These are phyloP conservation scores for Strix aluco DNA, from an alignment of 2,113 vertebrate genomes.

Conservation along the genomic window DNA sequence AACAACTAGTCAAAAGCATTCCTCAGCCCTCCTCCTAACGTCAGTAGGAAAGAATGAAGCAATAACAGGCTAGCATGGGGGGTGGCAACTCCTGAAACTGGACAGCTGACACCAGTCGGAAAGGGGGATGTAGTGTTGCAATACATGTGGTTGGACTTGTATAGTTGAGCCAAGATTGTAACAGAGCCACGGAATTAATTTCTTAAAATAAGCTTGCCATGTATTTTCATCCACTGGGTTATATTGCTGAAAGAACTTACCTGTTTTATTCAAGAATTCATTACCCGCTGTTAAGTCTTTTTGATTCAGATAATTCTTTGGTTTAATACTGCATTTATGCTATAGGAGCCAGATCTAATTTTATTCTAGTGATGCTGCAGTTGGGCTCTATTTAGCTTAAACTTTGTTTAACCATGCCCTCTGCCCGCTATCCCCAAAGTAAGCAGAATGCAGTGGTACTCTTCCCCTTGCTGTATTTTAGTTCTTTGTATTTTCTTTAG, in stretches of 20 bases:
- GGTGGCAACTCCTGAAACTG: not conserved
- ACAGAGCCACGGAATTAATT: not conserved
- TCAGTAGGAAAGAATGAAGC: slow-evolving; percentile 6
- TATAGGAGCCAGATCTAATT: not conserved
- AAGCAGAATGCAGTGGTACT: not conserved
- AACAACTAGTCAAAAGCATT: not conserved
- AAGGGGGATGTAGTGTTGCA: not conserved
- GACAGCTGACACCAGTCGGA: not conserved
- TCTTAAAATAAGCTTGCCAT: not conserved
- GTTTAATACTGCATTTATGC: not conserved
- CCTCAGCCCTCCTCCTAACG: not conserved
- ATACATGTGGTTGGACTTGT: not conserved
- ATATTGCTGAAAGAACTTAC: not conserved
- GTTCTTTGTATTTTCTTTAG: not conserved
- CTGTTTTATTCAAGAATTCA: not conserved
- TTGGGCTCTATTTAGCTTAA: not conserved
- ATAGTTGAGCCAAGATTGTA: not conserved
- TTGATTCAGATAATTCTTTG: not conserved
- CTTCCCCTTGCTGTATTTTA: not conserved
- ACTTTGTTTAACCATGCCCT: not conserved
- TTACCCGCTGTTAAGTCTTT: not conserved
- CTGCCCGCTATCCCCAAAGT: not conserved
- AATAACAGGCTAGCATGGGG: not conserved
- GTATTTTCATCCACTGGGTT: not conserved
- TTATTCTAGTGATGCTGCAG: not conserved